Evolutionary conservation across 1,140 invertebrate genomes (phyloP).

Genomic region (Trichonephila clavata): DNA sequence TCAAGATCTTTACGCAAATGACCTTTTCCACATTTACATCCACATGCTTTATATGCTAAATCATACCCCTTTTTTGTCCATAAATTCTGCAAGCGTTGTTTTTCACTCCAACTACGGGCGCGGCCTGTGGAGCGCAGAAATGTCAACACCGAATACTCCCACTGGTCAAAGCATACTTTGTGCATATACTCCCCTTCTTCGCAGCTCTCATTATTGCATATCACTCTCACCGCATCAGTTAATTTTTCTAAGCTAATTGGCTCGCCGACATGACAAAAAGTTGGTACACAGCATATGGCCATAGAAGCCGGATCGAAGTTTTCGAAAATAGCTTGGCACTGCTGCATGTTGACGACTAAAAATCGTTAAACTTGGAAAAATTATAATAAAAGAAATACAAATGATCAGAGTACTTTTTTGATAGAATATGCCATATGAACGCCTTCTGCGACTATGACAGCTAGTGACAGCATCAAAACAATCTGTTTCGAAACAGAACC

Average conservation of each 20-base stretch:
- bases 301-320: slow-evolving; percentile 81
- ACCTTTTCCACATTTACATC: slow-evolving; percentile 89
- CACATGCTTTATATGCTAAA: slow-evolving; percentile 92
- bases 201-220: slow-evolving; percentile 97
- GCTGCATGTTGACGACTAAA: slow-evolving; percentile 57
- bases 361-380: neutral
- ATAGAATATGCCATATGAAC: slow-evolving; percentile 12
- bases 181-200: slow-evolving; percentile 94
- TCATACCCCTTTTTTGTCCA: slow-evolving; percentile 99
- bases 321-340: slow-evolving; percentile 80
- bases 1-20: slow-evolving; percentile 97
- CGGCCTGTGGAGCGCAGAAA: slow-evolving; percentile 94
- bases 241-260: slow-evolving; percentile 88
- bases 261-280: slow-evolving; percentile 86
- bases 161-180: slow-evolving; percentile 95
- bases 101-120: slow-evolving; percentile 95
- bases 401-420: slow-evolving; percentile 41
- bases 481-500: slow-evolving; percentile 34
- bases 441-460: neutral
- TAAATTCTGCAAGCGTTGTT: slow-evolving; percentile 95
- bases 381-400: neutral
- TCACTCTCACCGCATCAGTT: slow-evolving; percentile 89
- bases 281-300: slow-evolving; percentile 89
- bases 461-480: slow-evolving; percentile 42
- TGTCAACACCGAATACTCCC: slow-evolving; percentile 93